A percentile compares a stretch with the other conserved stretches of the same genome.
Evolutionary conservation across 1,140 invertebrate species (phyloP).

Genomic region (Scaptomyza graminum): DNA sequence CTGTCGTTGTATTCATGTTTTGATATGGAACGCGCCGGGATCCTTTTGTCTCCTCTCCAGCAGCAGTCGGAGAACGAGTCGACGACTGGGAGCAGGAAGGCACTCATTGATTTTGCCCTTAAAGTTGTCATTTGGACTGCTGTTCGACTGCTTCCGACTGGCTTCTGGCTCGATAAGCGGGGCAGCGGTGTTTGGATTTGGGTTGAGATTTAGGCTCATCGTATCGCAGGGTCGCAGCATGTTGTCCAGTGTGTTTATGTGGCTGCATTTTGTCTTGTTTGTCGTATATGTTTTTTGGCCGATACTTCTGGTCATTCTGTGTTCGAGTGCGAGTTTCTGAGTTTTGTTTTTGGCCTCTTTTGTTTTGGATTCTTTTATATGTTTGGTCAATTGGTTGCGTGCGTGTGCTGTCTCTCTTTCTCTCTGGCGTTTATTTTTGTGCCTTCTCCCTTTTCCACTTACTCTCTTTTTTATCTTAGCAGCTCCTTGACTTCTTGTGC

Average conservation of each 20-base stretch:
- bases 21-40: slow-evolving; percentile 76
- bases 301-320: slow-evolving; percentile 62
- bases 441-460: slow-evolving; percentile 24
- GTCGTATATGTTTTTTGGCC: slow-evolving; percentile 22
- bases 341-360: slow-evolving; percentile 55
- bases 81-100: slow-evolving; percentile 72
- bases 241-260: slow-evolving; percentile 75
- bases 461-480: slow-evolving; percentile 32
- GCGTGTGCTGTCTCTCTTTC: slow-evolving; percentile 41
- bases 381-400: slow-evolving; percentile 71
- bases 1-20: slow-evolving; percentile 76
- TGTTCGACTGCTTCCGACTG: slow-evolving; percentile 59
- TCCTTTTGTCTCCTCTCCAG: slow-evolving; percentile 68
- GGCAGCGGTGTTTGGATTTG: not conserved
- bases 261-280: slow-evolving; percentile 47
- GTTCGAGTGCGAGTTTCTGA: slow-evolving; percentile 50
- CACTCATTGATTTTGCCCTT: slow-evolving; percentile 79
- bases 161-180: slow-evolving; percentile 45
- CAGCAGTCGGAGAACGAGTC: slow-evolving; percentile 40
- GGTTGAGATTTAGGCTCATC: slow-evolving; percentile 45
- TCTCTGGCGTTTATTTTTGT: slow-evolving; percentile 18
- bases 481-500: slow-evolving; percentile 16
- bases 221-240: slow-evolving; percentile 57
- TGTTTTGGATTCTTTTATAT: slow-evolving; percentile 63
- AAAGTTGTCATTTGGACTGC: slow-evolving; percentile 67